Evolutionary conservation across 2,888 invertebrate genomes (phyloP).

Genomic region (Scrobipalpa atriplicella): DNA sequence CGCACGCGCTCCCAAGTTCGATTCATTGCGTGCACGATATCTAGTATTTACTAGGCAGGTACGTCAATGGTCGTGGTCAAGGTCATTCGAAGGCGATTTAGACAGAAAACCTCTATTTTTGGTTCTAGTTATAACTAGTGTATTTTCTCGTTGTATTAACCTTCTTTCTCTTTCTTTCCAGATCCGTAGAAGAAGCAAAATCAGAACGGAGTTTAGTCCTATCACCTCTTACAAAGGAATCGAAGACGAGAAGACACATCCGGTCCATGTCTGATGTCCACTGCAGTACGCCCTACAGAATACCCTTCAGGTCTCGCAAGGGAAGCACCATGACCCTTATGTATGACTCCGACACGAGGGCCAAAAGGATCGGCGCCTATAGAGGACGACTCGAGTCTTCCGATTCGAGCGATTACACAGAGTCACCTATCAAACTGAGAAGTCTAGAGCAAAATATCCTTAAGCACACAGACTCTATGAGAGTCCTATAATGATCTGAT

Average conservation of each 20-base stretch:
- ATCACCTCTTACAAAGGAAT: conserved; percentile 68
- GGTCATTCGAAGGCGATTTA: neutral
- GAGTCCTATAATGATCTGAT: conserved; percentile 67
- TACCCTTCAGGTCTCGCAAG: conserved; percentile 62
- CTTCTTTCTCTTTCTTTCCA: conserved; percentile 51
- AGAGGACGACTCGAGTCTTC: conserved; percentile 65
- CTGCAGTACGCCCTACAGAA: conserved; percentile 71
- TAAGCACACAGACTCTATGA: conserved; percentile 76
- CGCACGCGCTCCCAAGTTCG: neutral
- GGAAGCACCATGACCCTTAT: conserved; percentile 64
- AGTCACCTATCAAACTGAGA: conserved; percentile 56
- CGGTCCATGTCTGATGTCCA: conserved; percentile 79
- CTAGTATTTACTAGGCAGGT: neutral
- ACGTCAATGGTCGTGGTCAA: neutral
- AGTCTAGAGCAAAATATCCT: conserved; percentile 69
- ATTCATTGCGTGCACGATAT: neutral
- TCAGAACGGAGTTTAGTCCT: conserved; percentile 54
- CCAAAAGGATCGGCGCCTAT: conserved; percentile 59
- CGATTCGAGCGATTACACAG: conserved; percentile 69
- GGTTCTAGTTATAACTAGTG: neutral
- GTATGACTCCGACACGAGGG: conserved; percentile 73
- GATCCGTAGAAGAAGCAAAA: conserved; percentile 64
- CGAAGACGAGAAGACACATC: conserved; percentile 70
- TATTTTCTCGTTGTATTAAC: neutral
- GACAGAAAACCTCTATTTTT: neutral